These are phyloP conservation scores for Hydractinia echinata DNA, from an alignment of 30 jellyfish, hydroid and myxozoan genomes.

Conservation along the genomic window DNA sequence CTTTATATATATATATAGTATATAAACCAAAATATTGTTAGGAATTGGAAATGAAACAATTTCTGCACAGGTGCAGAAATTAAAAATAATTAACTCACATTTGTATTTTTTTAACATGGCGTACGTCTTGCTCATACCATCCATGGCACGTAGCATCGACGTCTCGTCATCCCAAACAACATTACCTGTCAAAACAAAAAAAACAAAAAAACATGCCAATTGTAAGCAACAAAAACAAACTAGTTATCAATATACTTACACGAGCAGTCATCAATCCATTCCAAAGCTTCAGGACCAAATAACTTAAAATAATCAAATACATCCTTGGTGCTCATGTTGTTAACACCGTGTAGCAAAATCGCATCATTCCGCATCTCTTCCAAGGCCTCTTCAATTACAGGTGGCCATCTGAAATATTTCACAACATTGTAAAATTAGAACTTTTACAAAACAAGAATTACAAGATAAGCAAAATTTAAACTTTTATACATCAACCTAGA, in stretches of 20 bases:
- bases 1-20: not conserved
- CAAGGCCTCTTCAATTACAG: slow-evolving; percentile 52
- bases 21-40: not conserved
- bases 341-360: slow-evolving; percentile 59
- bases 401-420: slow-evolving; percentile 26
- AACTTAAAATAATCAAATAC: slow-evolving; percentile 60
- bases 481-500: too few relatives aligned
- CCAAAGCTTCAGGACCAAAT: slow-evolving; percentile 83
- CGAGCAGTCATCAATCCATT: slow-evolving; percentile 89
- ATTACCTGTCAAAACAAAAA: slow-evolving; percentile 13
- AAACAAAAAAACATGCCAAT: not conserved
- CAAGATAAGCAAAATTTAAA: too few relatives aligned
- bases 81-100: not conserved
- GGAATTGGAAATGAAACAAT: not conserved
- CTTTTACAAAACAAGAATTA: not conserved
- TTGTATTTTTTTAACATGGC: slow-evolving; percentile 28
- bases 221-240: not conserved
- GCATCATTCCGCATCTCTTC: slow-evolving; percentile 58
- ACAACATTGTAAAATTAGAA: not conserved
- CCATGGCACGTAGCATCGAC: slow-evolving; percentile 47
- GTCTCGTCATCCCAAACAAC: slow-evolving; percentile 81
- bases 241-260: slow-evolving; percentile 39
- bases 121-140: slow-evolving; percentile 62
- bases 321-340: slow-evolving; percentile 84
- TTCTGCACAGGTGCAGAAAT: not conserved